phyloP scores from a whole-genome alignment of 2,797 vertebrate species.

The Lacerta bilineata region DNA sequence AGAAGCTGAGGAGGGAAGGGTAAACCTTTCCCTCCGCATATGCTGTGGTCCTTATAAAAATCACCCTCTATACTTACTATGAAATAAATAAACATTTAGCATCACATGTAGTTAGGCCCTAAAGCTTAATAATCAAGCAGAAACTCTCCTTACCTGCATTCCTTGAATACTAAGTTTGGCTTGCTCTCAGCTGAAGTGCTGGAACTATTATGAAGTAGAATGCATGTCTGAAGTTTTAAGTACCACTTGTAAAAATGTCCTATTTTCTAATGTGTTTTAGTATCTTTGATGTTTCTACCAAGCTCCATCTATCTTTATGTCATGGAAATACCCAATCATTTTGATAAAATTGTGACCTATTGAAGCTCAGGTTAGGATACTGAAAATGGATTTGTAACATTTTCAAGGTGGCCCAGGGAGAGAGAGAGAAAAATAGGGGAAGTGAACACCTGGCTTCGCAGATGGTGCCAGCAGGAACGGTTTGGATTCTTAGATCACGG shows the following conservation, averaged over 20 bases:
- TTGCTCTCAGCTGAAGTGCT: neutral
- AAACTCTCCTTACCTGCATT: too few relatives aligned
- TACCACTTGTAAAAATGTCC: neutral
- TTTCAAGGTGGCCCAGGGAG: neutral
- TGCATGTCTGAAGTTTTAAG: neutral
- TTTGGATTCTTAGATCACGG: too few relatives aligned
- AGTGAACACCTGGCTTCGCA: too few relatives aligned
- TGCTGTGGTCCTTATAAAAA: too few relatives aligned
- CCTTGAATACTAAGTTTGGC: neutral
- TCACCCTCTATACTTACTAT: too few relatives aligned
- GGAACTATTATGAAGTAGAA: neutral
- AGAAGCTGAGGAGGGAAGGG: too few relatives aligned
- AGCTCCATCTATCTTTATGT: neutral
- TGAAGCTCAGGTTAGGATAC: neutral
- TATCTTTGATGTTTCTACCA: neutral
- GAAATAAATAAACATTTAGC: too few relatives aligned
- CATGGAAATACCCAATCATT: neutral
- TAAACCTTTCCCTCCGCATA: too few relatives aligned
- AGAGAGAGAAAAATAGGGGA: too few relatives aligned
- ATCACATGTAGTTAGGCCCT: too few relatives aligned
- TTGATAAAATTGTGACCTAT: neutral
- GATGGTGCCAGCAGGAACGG: too few relatives aligned
- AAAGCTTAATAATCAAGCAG: too few relatives aligned
- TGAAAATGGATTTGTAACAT: neutral
- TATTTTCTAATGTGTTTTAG: neutral